A percentile compares a stretch with the other conserved stretches of the same genome.
These are phyloP conservation scores for Gonatopus flavifemur DNA, from an alignment of 1,140 invertebrate genomes.

Conservation along the genomic window DNA sequence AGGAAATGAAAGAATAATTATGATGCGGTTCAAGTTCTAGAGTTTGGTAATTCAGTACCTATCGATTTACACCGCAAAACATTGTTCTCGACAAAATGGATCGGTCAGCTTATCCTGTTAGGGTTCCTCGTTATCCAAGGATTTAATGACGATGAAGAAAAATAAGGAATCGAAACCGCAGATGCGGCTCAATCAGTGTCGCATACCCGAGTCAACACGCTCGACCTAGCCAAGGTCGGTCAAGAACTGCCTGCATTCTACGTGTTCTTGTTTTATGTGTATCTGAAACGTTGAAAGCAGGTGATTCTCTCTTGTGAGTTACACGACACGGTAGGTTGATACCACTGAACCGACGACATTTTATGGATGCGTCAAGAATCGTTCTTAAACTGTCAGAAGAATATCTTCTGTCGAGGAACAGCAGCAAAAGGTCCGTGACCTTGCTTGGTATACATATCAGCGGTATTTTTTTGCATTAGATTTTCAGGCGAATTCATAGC, in stretches of 20 bases:
- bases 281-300: conserved; percentile 26
- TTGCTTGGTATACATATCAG: conserved; percentile 25
- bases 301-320: conserved; percentile 35
- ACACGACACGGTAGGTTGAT: conserved; percentile 29
- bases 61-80: too few relatives aligned
- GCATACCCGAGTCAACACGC: conserved; percentile 43
- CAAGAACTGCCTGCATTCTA: conserved; percentile 49
- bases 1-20: too few relatives aligned
- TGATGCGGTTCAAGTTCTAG: too few relatives aligned
- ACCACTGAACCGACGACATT: conserved; percentile 48
- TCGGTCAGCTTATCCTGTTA: too few relatives aligned
- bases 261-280: conserved; percentile 53
- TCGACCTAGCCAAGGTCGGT: conserved; percentile 56
- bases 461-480: too few relatives aligned
- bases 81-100: too few relatives aligned
- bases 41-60: too few relatives aligned
- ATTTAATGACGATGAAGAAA: conserved; percentile 26
- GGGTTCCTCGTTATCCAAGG: neutral
- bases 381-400: conserved; percentile 25
- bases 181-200: conserved; percentile 48
- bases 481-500: too few relatives aligned
- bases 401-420: conserved; percentile 17
- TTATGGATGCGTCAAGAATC: conserved; percentile 38
- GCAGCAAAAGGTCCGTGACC: conserved; percentile 31
- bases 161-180: conserved; percentile 25